Base-by-base conservation (phyloP, 1,140 invertebrate genomes). In the Melipona quadrifasciata region DNA sequence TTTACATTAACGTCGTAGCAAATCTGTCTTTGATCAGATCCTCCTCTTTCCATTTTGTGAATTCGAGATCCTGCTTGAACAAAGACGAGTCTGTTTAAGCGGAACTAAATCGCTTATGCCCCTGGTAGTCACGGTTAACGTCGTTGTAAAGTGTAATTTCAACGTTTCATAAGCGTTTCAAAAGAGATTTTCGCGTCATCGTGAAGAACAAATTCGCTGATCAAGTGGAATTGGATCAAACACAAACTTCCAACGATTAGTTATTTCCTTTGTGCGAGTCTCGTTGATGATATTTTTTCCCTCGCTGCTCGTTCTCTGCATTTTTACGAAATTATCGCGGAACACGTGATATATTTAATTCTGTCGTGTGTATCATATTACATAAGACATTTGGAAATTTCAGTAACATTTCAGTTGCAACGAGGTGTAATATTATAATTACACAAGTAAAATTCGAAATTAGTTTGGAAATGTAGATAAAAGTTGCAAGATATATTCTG, bases 291-390 rank as follows among this genome's bases (percentile, higher is more conserved):
- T 27, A n/a, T 47, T 86, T 81, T 34, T 55, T 10, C 3, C 12
- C 17, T 12, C 39, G 39, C 8, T 47, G 39, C 39, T 8, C 39
- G 8, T 47, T 47, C 10, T 6, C 6, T 19, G 5, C 0, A 1
- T 72, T 67, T 86, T 86, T 86, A 86, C 67, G 80, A 67, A 24
- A 39, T 68, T 57, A 31, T 64, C n/a, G 12, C n/a, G n/a, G 24
- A 11, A 55, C n/a, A n/a, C n/a, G n/a, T n/a, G n/a, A n/a, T n/a
- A n/a, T n/a, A n/a, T n/a, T n/a, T n/a, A n/a, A n/a, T n/a, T n/a
- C n/a, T n/a, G n/a, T n/a, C n/a, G n/a, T n/a, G n/a, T n/a, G n/a
- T n/a, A 31, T 31, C 2, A 47, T 47, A 0, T 47, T 47, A 47
- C 39, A 8, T 10, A 47, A 47, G 8, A 47, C 39, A 10, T 47